Percentiles rank a stretch among this genome's conserved stretches.
Evolutionary conservation across 2,113 vertebrate species (phyloP).

Genomic region (Corythoichthys intestinalis): DNA sequence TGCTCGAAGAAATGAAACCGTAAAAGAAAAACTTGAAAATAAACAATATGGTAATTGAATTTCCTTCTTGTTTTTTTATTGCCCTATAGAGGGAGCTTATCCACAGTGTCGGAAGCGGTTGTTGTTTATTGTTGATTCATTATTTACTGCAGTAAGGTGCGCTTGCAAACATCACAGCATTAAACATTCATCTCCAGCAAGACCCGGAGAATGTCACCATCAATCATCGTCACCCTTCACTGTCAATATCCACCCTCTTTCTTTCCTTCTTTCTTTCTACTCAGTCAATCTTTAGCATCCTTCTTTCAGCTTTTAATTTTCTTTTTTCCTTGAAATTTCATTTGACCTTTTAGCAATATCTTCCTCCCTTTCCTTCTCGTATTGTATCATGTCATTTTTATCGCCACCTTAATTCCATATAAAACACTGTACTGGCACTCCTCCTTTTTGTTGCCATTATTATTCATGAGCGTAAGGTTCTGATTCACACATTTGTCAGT

Average conservation of each 20-base stretch:
- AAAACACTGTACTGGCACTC: constrained; percentile 1
- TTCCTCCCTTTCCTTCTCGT: neutral
- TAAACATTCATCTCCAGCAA: constrained; percentile 63
- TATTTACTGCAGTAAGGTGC: constrained; percentile 51
- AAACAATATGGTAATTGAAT: constrained; percentile 14
- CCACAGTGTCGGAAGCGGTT: constrained; percentile 10
- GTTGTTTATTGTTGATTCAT: constrained; percentile 61
- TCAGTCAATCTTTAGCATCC: constrained; percentile 18
- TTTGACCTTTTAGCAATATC: too few relatives aligned
- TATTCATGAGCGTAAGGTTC: constrained; percentile 16
- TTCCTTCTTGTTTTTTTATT: constrained; percentile 13
- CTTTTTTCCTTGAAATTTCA: neutral
- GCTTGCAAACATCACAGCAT: constrained; percentile 52
- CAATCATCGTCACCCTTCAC: constrained; percentile 60
- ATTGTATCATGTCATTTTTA: neutral
- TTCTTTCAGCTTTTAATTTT: constrained; percentile 4
- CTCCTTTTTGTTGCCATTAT: constrained; percentile 15
- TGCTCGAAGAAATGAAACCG: constrained; percentile 10
- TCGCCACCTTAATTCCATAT: neutral
- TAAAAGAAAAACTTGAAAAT: constrained; percentile 9
- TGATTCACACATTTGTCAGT: constrained; percentile 32
- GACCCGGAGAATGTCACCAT: constrained; percentile 66
- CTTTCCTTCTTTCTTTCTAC: constrained; percentile 7
- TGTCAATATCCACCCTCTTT: constrained; percentile 42
- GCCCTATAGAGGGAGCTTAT: constrained; percentile 21